Base-by-base conservation (phyloP, 2,113 vertebrate species). In the Poecilia latipinna region DNA sequence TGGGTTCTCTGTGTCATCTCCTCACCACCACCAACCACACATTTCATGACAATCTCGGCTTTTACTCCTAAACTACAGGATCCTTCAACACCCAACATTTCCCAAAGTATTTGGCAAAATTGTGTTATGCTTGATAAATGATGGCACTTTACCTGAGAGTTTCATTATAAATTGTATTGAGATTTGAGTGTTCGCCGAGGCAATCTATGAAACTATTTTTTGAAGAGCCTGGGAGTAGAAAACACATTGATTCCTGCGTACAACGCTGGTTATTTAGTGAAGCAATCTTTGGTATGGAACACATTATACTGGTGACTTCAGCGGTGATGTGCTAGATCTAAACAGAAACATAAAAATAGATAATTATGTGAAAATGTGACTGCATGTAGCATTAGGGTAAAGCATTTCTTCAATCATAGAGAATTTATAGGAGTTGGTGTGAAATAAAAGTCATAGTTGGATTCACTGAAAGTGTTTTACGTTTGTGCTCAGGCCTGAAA, bases 41-140 rank as follows among this genome's bases (percentile, higher is more conserved):
- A n/a, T n/a, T n/a, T n/a, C n/a, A n/a, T n/a, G n/a, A n/a, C n/a
- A n/a, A n/a, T n/a, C 28, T 60, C 26, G 24, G 60, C 33, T 72
- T 68, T 72, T 65, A 37, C 10, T 26, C 54, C 1, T 24, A 3
- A 35, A 68, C 3, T 19, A 24, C 8, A 54, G 39, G 12, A 60
- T 68, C 61, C 44, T 68, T 29, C 48, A 26, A 29, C 63, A 72
- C 13, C 31, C 42, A 42, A 42, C 33, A 67, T 74, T 57, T 42
- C 51, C 51, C 19, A n/a, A 67, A 35, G 42, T 51, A 12, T 15
- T 13, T 68, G 33, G 22, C 44, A 48, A 76, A 11, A 68, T 39
- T 70, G n/a, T 33, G 17, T 74, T 70, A 62, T 28, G 62, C 42
- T 65, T 78, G 66, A 65, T 62, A 19, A 67, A 78, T 71, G 39